Percentiles rank a stretch among this genome's conserved stretches.
phyloP scores from a whole-genome alignment of 2,888 invertebrate genomes.

The Mesoligia furuncula region DNA sequence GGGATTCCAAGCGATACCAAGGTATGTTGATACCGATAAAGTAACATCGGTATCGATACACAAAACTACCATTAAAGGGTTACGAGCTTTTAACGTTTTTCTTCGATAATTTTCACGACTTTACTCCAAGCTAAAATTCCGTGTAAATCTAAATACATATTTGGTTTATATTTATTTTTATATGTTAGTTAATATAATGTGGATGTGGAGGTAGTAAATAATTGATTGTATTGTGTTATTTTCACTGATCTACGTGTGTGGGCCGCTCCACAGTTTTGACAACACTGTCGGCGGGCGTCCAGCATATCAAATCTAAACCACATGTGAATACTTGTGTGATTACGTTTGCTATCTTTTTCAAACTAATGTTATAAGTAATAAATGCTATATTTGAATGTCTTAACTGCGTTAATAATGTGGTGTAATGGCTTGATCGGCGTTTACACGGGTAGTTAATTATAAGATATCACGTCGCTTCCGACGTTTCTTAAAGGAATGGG shows the following conservation, averaged over 20 bases:
- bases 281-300: conserved; percentile 69
- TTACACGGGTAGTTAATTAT: conserved; percentile 77
- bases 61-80: conserved; percentile 1
- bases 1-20: conserved; percentile 35
- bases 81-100: not conserved
- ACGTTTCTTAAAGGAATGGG: conserved; percentile 39
- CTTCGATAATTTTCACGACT: not conserved
- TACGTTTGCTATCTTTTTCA: conserved; percentile 38
- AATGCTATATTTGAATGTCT: conserved; percentile 42
- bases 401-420: conserved; percentile 30
- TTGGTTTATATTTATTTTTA: not conserved
- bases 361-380: conserved; percentile 41
- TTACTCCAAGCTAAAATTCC: not conserved
- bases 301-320: conserved; percentile 64
- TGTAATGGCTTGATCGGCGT: conserved; percentile 63
- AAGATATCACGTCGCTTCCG: conserved; percentile 38
- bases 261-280: conserved; percentile 68
- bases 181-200: too few relatives aligned
- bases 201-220: not conserved
- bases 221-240: conserved; percentile 26
- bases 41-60: not conserved
- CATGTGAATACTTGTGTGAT: conserved; percentile 65
- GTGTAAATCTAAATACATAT: not conserved
- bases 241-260: conserved; percentile 57
- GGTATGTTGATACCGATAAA: conserved; percentile 31